Percentiles rank a stretch among this genome's conserved stretches.
phyloP scores from a whole-genome alignment of 1,140 invertebrate genomes.

The Hyles vespertilio region DNA sequence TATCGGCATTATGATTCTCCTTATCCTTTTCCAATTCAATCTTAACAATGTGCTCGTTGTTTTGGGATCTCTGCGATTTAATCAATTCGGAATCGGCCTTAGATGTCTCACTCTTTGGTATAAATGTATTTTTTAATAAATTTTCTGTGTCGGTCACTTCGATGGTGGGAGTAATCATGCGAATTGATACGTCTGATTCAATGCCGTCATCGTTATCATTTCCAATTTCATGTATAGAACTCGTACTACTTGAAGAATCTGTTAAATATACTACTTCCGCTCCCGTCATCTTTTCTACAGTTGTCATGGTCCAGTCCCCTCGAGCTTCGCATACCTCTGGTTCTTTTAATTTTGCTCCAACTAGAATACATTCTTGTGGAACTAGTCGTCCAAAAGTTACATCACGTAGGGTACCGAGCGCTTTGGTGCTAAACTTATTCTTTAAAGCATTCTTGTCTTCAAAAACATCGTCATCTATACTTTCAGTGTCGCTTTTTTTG shows the following conservation, averaged over 20 bases:
- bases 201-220: constrained; percentile 54
- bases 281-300: constrained; percentile 60
- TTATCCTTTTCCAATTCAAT: constrained; percentile 18
- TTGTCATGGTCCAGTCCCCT: constrained; percentile 65
- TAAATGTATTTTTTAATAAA: constrained; percentile 51
- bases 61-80: neutral
- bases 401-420: constrained; percentile 23
- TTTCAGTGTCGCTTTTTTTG: constrained; percentile 63
- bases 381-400: constrained; percentile 39
- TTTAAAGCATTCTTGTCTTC: constrained; percentile 31
- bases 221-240: constrained; percentile 62
- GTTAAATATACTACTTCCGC: constrained; percentile 72
- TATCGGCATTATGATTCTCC: constrained; percentile 2
- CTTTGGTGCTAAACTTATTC: constrained; percentile 26
- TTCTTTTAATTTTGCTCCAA: constrained; percentile 69
- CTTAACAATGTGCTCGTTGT: constrained; percentile 12
- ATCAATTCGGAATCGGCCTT: neutral
- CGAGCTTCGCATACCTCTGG: constrained; percentile 66
- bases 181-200: constrained; percentile 59
- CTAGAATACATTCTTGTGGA: constrained; percentile 65
- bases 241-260: constrained; percentile 71
- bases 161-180: constrained; percentile 70
- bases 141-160: constrained; percentile 66
- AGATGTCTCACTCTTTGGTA: constrained; percentile 14
- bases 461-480: constrained; percentile 73